Conservation (phyloP, 1,140 invertebrate species). For the Apis cerana region DNA sequence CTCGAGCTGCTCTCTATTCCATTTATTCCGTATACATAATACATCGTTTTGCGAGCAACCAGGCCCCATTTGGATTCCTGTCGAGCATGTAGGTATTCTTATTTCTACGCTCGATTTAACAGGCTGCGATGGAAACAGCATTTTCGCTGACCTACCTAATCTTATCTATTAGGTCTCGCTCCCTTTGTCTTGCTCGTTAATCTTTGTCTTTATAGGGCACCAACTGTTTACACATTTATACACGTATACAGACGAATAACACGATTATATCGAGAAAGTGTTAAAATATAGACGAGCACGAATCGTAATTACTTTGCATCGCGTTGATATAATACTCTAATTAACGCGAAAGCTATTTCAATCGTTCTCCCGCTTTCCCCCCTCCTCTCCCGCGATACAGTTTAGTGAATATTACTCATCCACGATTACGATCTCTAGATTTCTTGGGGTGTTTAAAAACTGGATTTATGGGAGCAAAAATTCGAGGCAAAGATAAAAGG, state of each 20-base stretch:
- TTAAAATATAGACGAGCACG: not conserved
- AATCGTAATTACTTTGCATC: not conserved
- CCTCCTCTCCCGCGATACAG: not conserved
- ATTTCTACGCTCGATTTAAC: slow-evolving; percentile 74
- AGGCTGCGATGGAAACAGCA: slow-evolving; percentile 53
- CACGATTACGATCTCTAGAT: too few species aligned
- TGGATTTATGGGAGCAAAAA: not conserved
- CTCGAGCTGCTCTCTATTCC: slow-evolving; percentile 66
- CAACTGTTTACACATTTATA: slow-evolving; percentile 26
- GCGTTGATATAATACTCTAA: too few species aligned
- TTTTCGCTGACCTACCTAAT: slow-evolving; percentile 39
- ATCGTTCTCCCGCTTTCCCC: not conserved
- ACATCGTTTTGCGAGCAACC: slow-evolving; percentile 67
- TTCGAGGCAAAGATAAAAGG: not conserved
- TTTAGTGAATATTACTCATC: not conserved
- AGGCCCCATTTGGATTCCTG: slow-evolving; percentile 49
- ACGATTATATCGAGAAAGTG: not conserved
- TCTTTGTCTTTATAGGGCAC: slow-evolving; percentile 53
- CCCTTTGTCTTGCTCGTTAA: slow-evolving; percentile 57
- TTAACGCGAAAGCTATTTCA: too few species aligned
- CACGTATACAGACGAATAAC: too few species aligned
- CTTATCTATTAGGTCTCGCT: slow-evolving; percentile 21
- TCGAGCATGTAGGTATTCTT: slow-evolving; percentile 66
- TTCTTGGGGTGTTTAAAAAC: not conserved
- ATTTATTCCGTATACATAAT: slow-evolving; percentile 76